These are phyloP conservation scores for Pseudomyrmex pallidus DNA, from an alignment of 1,140 invertebrate genomes.

Conservation along the genomic window DNA sequence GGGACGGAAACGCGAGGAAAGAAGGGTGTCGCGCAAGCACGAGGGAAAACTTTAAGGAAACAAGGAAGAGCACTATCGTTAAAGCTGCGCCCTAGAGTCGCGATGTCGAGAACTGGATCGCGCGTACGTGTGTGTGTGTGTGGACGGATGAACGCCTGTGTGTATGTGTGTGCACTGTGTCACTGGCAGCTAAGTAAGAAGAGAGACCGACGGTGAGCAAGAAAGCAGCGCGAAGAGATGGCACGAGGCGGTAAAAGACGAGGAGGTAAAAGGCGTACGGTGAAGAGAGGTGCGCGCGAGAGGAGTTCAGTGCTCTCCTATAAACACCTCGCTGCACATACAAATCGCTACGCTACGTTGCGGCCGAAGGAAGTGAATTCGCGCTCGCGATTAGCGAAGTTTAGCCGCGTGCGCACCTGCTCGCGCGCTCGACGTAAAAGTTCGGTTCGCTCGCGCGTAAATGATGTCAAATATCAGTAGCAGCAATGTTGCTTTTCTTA, in stretches of 20 bases:
- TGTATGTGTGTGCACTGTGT: conserved; percentile 32
- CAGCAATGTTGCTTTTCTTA: no score
- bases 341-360: conserved; percentile 67
- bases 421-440: background rate
- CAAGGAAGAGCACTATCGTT: conserved; percentile 65
- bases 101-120: conserved; percentile 45
- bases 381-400: conserved; percentile 30
- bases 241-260: conserved; percentile 15
- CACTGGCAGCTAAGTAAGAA: conserved; percentile 56
- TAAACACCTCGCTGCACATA: conserved; percentile 71
- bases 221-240: conserved; percentile 15
- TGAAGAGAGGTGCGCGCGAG: conserved; percentile 3
- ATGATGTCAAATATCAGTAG: background rate
- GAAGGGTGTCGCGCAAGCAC: background rate
- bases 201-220: conserved; percentile 53
- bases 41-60: conserved; percentile 56
- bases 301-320: conserved; percentile 69
- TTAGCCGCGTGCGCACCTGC: conserved; percentile 26
- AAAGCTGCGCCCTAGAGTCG: conserved; percentile 44
- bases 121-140: no score
- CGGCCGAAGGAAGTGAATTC: conserved; percentile 27
- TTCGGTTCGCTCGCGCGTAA: background rate
- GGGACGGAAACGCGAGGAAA: background rate
- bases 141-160: background rate
- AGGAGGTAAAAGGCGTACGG: conserved; percentile 1